phyloP scores from a whole-genome alignment of 2,113 vertebrate species.

The Siphamia tubifer region DNA sequence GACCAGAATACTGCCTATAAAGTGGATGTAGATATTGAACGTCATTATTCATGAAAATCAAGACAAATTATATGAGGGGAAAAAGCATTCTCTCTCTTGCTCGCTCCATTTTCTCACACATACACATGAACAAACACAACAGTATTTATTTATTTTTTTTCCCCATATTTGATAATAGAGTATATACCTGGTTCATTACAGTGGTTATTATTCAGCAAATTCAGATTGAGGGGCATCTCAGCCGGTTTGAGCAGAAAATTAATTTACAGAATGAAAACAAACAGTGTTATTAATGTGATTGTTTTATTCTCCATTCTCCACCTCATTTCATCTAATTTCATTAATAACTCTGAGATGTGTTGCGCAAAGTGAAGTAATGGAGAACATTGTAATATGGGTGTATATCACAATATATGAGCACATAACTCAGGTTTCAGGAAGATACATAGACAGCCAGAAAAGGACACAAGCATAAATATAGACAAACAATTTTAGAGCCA shows the following conservation, averaged over 20 bases:
- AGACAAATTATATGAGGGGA: not conserved
- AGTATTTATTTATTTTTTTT: not conserved
- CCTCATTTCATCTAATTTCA: conserved; percentile 47
- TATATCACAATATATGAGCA: conserved; percentile 56
- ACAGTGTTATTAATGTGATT: conserved; percentile 66
- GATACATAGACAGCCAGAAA: conserved; percentile 4
- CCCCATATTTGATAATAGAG: not conserved
- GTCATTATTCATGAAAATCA: not conserved
- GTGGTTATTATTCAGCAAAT: conserved; percentile 39
- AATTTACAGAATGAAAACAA: conserved; percentile 59
- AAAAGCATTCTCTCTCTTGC: not conserved
- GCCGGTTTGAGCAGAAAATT: conserved; percentile 34
- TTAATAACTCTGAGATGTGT: conserved; percentile 60
- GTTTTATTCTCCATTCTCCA: conserved; percentile 32
- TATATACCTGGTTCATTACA: conserved; percentile 24
- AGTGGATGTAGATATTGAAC: not conserved
- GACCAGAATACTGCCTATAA: not conserved
- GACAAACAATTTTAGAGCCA: not conserved
- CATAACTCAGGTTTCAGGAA: conserved; percentile 57
- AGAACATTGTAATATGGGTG: conserved; percentile 31
- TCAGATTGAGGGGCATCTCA: conserved; percentile 29
- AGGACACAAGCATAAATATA: not conserved
- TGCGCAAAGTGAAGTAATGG: conserved; percentile 49
- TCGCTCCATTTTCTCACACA: not conserved
- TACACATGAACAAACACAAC: not conserved